These are phyloP conservation scores for Conus canariensis DNA, from an alignment of 2,888 invertebrate species.

Conservation along the genomic window DNA sequence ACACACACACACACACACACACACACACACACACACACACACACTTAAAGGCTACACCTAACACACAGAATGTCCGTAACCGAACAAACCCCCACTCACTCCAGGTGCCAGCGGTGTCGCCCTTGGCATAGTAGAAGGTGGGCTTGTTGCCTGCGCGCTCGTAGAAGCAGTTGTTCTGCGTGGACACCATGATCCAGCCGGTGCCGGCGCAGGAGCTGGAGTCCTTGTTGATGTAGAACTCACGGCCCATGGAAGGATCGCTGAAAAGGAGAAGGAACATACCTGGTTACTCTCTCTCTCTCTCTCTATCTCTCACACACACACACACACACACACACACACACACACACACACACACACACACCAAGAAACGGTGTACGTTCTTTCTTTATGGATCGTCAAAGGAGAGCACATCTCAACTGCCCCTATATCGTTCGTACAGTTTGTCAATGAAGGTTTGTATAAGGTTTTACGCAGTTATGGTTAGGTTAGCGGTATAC, in stretches of 20 bases:
- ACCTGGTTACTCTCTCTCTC: too few relatives aligned
- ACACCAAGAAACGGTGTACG: too few relatives aligned
- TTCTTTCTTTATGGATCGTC: too few relatives aligned
- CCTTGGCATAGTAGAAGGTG: constrained; percentile 58
- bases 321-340: too few relatives aligned
- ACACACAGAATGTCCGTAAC: background rate
- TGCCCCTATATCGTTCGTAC: too few relatives aligned
- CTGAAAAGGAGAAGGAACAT: constrained; percentile 47
- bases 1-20: background rate
- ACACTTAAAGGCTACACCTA: background rate
- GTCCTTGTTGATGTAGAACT: constrained; percentile 60
- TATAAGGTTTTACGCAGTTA: too few relatives aligned
- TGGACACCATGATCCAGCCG: constrained; percentile 66
- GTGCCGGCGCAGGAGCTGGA: constrained; percentile 56
- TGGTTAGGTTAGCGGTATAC: too few relatives aligned
- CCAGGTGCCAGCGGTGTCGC: constrained; percentile 33
- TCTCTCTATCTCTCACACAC: too few relatives aligned
- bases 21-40: background rate
- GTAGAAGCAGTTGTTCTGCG: constrained; percentile 58
- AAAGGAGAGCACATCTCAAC: too few relatives aligned
- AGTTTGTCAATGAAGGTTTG: too few relatives aligned
- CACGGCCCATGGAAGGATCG: constrained; percentile 57
- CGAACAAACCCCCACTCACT: background rate
- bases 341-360: too few relatives aligned
- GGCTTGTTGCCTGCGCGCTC: constrained; percentile 55